These are phyloP conservation scores for Puntigrus tetrazona DNA, from an alignment of 2,113 vertebrate genomes.

Conservation along the genomic window DNA sequence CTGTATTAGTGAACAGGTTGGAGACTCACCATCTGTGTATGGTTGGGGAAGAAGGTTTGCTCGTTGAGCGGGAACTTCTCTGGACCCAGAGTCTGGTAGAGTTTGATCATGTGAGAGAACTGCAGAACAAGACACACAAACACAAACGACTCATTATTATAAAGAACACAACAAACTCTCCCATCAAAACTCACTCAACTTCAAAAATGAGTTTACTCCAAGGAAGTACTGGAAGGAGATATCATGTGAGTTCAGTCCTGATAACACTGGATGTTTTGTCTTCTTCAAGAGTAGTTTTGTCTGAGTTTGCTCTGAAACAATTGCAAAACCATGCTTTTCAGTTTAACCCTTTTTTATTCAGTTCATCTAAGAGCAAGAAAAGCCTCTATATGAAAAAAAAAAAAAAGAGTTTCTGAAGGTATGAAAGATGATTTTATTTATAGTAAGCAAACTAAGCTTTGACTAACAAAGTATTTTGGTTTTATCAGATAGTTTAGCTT, in stretches of 20 bases:
- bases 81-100: conserved; percentile 87
- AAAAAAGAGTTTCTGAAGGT: too few relatives aligned
- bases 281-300: neutral
- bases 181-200: neutral
- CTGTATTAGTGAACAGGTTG: too few relatives aligned
- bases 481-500: too few relatives aligned
- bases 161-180: neutral
- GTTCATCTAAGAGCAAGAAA: too few relatives aligned
- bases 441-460: too few relatives aligned
- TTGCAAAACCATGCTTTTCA: neutral
- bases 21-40: conserved; percentile 94
- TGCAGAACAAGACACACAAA: conserved; percentile 68
- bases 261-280: neutral
- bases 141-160: neutral
- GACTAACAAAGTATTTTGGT: too few relatives aligned
- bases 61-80: conserved; percentile 97
- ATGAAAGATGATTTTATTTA: too few relatives aligned
- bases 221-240: neutral
- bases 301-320: neutral
- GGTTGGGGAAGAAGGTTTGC: conserved; percentile 92
- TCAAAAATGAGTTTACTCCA: neutral
- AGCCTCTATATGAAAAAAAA: too few relatives aligned
- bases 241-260: neutral
- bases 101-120: conserved; percentile 98
- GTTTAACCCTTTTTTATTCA: too few relatives aligned